Evolutionary conservation across 2,113 vertebrate species (phyloP).

Genomic region (Alectura lathami): DNA sequence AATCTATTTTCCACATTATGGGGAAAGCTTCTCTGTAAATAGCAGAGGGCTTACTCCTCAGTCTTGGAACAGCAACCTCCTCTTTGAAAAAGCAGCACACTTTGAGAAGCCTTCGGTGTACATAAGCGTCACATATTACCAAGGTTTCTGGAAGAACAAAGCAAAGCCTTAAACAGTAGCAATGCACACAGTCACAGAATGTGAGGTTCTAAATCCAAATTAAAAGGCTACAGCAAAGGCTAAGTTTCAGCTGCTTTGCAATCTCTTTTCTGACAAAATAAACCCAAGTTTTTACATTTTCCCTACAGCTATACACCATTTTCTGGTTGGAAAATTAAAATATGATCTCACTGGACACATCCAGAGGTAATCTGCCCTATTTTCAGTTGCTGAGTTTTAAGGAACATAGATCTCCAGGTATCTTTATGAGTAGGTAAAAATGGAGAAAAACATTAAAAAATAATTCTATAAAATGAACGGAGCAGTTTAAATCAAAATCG

Average conservation of each 20-base stretch:
- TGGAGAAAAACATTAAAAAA: background rate
- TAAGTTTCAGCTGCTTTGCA: background rate
- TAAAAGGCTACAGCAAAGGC: background rate
- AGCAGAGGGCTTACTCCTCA: background rate
- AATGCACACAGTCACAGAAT: background rate
- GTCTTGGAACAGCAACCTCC: background rate
- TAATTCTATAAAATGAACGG: background rate
- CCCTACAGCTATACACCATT: background rate
- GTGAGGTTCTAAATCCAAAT: background rate
- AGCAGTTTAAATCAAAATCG: background rate
- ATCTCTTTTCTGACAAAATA: background rate
- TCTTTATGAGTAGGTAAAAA: background rate
- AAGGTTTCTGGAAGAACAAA: background rate
- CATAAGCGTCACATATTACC: background rate
- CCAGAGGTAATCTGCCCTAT: background rate
- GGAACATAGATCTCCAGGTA: background rate
- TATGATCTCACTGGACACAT: fast-evolving
- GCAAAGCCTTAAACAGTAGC: background rate
- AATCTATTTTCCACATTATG: background rate
- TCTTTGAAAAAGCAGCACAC: background rate
- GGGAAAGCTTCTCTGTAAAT: background rate
- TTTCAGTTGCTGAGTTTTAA: background rate
- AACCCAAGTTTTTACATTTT: background rate
- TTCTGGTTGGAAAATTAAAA: background rate
- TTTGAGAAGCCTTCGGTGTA: background rate